Base-by-base conservation (phyloP, 1,140 invertebrate species). In the Drosophila subpulchrella region DNA sequence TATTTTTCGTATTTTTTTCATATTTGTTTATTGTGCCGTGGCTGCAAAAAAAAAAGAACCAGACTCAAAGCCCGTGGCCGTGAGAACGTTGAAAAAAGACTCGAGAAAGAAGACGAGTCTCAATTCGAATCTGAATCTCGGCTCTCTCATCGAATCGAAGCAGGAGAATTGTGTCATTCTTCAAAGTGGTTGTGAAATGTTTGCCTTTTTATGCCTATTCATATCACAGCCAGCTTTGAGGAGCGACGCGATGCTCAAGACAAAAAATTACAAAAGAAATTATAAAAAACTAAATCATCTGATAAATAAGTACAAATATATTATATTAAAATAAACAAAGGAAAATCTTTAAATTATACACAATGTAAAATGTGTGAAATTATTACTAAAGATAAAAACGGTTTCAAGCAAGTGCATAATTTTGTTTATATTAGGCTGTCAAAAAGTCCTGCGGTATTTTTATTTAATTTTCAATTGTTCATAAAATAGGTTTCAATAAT, bases 201-300 rank as follows among this genome's bases (percentile, higher is more conserved):
- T 90, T 78, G 95, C 93, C 92, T 78, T 93, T 89, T 91, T 93
- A 85, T 91, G 70, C 79, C 92, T 91, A 93, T 91, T 95, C 96
- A 96, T 97, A 97, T 97, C 96, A 96, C 95, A 96, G 95, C 95
- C 95, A 96, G 95, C 95, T 96, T 96, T 96, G 95, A 96, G 96
- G 95, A 96, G 95, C 95, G 95, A 89, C 93, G 93, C 93, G 92
- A 86, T 93, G 85, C 84, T 89, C 84, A 84, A 41, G 46, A 60
- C 79, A 61, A 80, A 57, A 70, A 42, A 56, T 48, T 34, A 7
- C 41, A 13, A 11, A 41, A 60, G 56, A 41, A 58, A 70, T 36
- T 36, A 47, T 46, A 30, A 24, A 55, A 58, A 46, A 39, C 1
- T 39, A 0, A 15, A 54, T 54, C 11, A 46, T 17, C 5, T 46